phyloP scores from a whole-genome alignment of 2,888 invertebrate species.

The Athalia rosae region DNA sequence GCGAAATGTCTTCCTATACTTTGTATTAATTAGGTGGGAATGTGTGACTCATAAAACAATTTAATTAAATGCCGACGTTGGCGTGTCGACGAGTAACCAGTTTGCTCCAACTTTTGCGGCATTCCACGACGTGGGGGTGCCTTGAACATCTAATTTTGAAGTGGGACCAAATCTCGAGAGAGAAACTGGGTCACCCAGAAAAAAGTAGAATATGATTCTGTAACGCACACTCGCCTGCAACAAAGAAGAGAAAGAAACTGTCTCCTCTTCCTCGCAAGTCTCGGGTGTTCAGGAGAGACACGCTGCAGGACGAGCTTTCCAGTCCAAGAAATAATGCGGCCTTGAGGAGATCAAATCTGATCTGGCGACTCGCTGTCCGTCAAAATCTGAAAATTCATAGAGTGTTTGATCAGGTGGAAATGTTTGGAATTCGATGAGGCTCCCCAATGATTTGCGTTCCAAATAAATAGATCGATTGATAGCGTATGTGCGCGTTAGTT shows the following conservation, averaged over 20 bases:
- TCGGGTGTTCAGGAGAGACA: too few species aligned
- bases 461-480: neutral
- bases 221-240: slow-evolving; percentile 47
- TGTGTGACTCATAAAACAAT: neutral
- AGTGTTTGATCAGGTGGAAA: neutral
- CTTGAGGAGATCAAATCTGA: neutral
- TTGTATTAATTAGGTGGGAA: neutral
- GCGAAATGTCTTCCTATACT: neutral
- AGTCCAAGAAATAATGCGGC: neutral
- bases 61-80: neutral
- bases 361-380: too few species aligned
- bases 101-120: slow-evolving; percentile 19
- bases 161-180: slow-evolving; percentile 54
- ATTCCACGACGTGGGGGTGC: slow-evolving; percentile 54
- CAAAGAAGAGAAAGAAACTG: neutral
- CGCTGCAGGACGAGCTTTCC: too few species aligned
- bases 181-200: slow-evolving; percentile 63
- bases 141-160: slow-evolving; percentile 65
- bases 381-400: too few species aligned
- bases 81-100: neutral
- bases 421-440: neutral
- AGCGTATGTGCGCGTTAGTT: neutral
- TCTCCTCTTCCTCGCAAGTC: neutral
- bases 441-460: neutral
- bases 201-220: slow-evolving; percentile 58